phyloP scores from a whole-genome alignment of 1,140 invertebrate species.

The Berghia stephanieae region DNA sequence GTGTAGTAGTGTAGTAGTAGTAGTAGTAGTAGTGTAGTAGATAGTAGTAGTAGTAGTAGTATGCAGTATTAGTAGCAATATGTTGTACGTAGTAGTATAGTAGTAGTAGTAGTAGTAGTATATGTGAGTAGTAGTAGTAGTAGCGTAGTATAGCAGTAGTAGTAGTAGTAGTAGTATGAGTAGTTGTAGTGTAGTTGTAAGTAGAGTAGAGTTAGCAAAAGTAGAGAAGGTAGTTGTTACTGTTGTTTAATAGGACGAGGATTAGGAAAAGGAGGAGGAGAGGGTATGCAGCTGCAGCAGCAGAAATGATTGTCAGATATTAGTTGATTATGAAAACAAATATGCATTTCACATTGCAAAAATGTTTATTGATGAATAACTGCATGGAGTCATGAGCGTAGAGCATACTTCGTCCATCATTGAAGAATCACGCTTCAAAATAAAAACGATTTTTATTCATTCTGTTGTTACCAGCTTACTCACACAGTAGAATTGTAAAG shows the following conservation, averaged over 20 bases:
- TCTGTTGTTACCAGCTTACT: too few relatives aligned
- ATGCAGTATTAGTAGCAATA: too few relatives aligned
- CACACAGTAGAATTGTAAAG: too few relatives aligned
- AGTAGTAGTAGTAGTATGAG: conserved; percentile 7
- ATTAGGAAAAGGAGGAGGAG: neutral
- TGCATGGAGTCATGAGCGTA: too few relatives aligned
- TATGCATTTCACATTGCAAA: neutral
- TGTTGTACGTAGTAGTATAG: too few relatives aligned
- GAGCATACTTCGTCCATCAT: too few relatives aligned
- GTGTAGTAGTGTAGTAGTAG: neutral
- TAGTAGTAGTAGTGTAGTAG: neutral
- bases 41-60: conserved; percentile 2
- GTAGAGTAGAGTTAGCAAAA: neutral
- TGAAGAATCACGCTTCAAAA: too few relatives aligned
- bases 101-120: too few relatives aligned
- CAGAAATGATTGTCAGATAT: neutral
- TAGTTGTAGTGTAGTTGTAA: neutral
- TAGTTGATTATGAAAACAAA: neutral
- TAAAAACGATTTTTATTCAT: too few relatives aligned
- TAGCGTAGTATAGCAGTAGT: neutral
- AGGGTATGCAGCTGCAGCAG: neutral
- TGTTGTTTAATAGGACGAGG: neutral
- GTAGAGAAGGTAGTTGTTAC: neutral
- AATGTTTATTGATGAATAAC: neutral
- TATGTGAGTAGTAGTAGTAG: neutral